Percentiles rank a stretch among this genome's conserved stretches.
Conservation (phyloP, 2,888 invertebrate species). For the Leptogaster cylindrica region DNA sequence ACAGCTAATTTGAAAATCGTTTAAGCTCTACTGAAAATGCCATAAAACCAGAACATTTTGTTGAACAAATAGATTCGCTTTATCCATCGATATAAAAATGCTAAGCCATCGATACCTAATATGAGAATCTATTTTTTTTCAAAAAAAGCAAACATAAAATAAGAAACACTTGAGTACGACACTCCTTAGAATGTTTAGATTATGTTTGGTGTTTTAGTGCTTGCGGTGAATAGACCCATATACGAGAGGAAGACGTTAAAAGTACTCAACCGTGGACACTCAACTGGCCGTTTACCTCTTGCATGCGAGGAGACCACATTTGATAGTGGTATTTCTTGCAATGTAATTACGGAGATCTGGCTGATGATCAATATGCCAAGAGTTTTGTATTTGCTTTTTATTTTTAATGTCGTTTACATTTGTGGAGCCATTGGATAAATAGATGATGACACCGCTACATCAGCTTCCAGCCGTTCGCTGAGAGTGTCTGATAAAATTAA, state of each 20-base stretch:
- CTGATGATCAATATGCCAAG: constrained; percentile 16
- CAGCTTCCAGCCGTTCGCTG: no score
- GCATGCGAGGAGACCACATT: constrained; percentile 20
- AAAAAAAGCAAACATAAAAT: no score
- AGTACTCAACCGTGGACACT: constrained; percentile 37
- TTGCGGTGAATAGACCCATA: constrained; percentile 23
- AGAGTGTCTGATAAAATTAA: no score
- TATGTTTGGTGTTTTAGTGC: neutral
- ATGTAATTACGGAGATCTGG: constrained; percentile 19
- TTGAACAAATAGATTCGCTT: no score
- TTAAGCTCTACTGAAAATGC: no score
- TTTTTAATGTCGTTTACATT: constrained; percentile 13
- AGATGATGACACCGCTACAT: no score
- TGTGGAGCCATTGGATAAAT: constrained; percentile 14
- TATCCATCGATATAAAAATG: no score
- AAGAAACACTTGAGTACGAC: no score
- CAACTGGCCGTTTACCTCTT: constrained; percentile 36
- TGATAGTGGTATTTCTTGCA: constrained; percentile 15
- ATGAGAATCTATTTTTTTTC: no score
- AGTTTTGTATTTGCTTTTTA: constrained; percentile 12
- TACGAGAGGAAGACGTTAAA: constrained; percentile 4
- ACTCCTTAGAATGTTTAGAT: no score
- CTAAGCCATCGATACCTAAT: neutral
- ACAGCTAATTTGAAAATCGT: no score
- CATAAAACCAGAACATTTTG: no score